A percentile compares a stretch with the other conserved stretches of the same genome.
phyloP scores from a whole-genome alignment of 2,888 invertebrate species.

The Trichogramma dendrolimi region DNA sequence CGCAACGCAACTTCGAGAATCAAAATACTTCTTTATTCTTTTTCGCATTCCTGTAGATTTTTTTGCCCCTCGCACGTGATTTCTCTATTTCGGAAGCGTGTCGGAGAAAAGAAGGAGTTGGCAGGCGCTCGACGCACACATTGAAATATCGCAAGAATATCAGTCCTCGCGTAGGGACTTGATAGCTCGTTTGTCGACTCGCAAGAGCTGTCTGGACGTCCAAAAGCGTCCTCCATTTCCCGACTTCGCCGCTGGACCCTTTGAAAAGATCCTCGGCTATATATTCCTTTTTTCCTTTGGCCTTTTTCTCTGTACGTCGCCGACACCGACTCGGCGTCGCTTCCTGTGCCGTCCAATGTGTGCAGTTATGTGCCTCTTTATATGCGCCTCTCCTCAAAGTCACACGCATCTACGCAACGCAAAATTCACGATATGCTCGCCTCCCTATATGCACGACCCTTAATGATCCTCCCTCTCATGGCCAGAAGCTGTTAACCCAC shows the following conservation, averaged over 20 bases:
- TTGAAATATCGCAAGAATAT: conserved; percentile 42
- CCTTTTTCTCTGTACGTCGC: too few relatives aligned
- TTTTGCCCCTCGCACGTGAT: conserved; percentile 15
- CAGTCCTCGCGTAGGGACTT: conserved; percentile 33
- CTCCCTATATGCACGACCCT: too few relatives aligned
- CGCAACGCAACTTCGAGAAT: too few relatives aligned
- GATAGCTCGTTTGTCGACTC: conserved; percentile 35
- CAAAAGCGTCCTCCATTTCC: conserved; percentile 14
- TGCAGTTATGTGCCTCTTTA: too few relatives aligned
- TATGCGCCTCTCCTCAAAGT: too few relatives aligned
- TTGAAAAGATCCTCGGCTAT: not conserved
- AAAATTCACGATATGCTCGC: not conserved
- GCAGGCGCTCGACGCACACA: conserved; percentile 8
- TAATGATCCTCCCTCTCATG: conserved; percentile 21
- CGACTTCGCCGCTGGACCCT: not conserved
- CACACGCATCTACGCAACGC: too few relatives aligned
- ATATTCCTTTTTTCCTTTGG: too few relatives aligned
- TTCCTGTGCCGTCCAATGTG: too few relatives aligned
- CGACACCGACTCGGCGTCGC: too few relatives aligned
- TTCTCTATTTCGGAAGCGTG: conserved; percentile 23
- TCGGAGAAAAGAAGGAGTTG: conserved; percentile 14
- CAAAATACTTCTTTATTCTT: not conserved
- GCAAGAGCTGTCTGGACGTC: conserved; percentile 3
- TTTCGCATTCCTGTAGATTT: conserved; percentile 7
- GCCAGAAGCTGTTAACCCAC: conserved; percentile 25